Base-by-base conservation (phyloP, 53 echinoderm and acorn worm species). In the Temnopleurus reevesii region DNA sequence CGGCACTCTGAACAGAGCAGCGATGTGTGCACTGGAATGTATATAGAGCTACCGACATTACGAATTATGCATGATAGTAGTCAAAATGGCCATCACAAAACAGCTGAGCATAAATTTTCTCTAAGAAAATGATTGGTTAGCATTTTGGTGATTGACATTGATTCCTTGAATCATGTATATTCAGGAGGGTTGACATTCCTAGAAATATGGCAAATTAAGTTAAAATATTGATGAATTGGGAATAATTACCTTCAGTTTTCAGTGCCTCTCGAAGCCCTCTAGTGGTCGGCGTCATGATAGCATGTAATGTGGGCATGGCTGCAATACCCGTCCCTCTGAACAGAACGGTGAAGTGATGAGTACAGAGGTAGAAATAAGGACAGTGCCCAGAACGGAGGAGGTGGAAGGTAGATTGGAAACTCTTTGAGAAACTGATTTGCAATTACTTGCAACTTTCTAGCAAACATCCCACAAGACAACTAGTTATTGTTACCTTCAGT, bases 321-420 rank as follows among this genome's bases (percentile, higher is more conserved):
- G 76, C 95, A n/a, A 96, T 64, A 2, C 95, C 92, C 34, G 86
- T 91, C 0, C 92, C 96, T 86, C 95, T 51, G 83, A 96, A 96
- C 18, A 96, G 91, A 28, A 95, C 90, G 10, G 96, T 95, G 51
- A 90, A 90, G 76, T 96, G 94, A 31, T 96, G 92, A 38, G 93
- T 91, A 55, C 95, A 93, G 23, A 96, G 71, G 91, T 96, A 96
- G 91, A 96, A 96, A 53, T 95, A 96, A 21, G 95, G 94, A 81
- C 96, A 96, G 53, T 91, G 92, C 12, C 90, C 93, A 12, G 93
- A 83, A 28, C 96, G 58, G 53, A 96, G 59, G 6, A 95, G 93
- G 65, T 96, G 95, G 89, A 95, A 96, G 1, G 92, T 77, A 5
- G 96, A 96, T 12, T 92, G 93, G 81, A 96, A 95, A 61, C 96